phyloP scores from a whole-genome alignment of 2,797 vertebrate species.

The Atherinosoma microstoma region DNA sequence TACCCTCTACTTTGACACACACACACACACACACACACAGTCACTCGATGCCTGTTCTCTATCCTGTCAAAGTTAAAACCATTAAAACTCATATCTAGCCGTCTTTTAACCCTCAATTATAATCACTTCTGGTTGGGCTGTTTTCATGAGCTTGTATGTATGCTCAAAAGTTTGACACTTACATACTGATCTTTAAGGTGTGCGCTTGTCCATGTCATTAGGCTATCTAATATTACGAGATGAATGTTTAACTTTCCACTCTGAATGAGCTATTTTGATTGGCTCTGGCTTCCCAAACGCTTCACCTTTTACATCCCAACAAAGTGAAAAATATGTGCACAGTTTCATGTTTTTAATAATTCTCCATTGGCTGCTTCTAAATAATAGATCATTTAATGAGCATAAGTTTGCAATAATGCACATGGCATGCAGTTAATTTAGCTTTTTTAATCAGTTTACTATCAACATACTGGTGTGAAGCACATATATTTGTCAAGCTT shows the following conservation, averaged over 20 bases:
- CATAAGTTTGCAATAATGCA: slow-evolving; percentile 3
- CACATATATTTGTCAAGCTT: slow-evolving; percentile 18
- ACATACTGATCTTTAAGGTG: slow-evolving; percentile 19
- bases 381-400: slow-evolving; percentile 30
- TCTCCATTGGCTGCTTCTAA: slow-evolving; percentile 21
- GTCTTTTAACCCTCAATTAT: slow-evolving; percentile 27
- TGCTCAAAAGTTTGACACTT: slow-evolving; percentile 28
- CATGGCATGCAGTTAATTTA: slow-evolving; percentile 40
- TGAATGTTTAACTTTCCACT: neutral
- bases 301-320: neutral
- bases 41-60: slow-evolving; percentile 11
- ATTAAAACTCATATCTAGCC: slow-evolving; percentile 5
- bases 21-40: neutral
- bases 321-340: neutral
- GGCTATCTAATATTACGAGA: slow-evolving; percentile 23
- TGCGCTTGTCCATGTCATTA: slow-evolving; percentile 26
- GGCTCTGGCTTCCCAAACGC: neutral
- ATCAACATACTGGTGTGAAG: neutral
- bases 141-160: slow-evolving; percentile 17
- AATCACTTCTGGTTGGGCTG: slow-evolving; percentile 8
- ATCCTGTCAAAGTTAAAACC: slow-evolving; percentile 19
- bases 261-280: neutral
- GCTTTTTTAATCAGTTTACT: slow-evolving; percentile 46
- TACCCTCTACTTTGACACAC: slow-evolving; percentile 20
- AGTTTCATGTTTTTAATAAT: slow-evolving; percentile 20